Percentiles rank a stretch among this genome's conserved stretches.
These are phyloP conservation scores for Adelosebastes latens DNA, from an alignment of 2,797 vertebrate species.

Conservation along the genomic window DNA sequence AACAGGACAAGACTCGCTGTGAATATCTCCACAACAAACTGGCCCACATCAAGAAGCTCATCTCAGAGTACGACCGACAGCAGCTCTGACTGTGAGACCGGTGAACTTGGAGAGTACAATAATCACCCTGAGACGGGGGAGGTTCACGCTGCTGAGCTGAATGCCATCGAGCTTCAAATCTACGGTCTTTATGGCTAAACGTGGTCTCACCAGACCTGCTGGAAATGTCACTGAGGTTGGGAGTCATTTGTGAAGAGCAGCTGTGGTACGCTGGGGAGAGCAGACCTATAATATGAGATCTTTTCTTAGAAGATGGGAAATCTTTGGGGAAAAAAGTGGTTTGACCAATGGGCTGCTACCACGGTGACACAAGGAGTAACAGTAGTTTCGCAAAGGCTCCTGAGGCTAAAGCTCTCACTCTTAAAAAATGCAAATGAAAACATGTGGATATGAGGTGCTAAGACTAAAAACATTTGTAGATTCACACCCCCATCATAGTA, in stretches of 20 bases:
- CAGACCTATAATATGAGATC: neutral
- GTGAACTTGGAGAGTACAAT: neutral
- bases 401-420: neutral
- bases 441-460: constrained; percentile 26
- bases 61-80: constrained; percentile 91
- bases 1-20: constrained; percentile 91
- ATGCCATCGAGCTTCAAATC: constrained; percentile 5
- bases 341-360: neutral
- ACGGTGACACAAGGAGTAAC: neutral
- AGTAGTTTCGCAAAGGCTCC: constrained; percentile 2
- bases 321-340: neutral
- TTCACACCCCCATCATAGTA: neutral
- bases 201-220: constrained; percentile 2
- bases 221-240: neutral
- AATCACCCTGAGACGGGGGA: constrained; percentile 1
- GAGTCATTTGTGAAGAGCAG: constrained; percentile 6
- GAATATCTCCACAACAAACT: constrained; percentile 97
- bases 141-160: constrained; percentile 26
- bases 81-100: constrained; percentile 70
- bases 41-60: constrained; percentile 94
- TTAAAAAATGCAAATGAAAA: neutral
- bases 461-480: constrained; percentile 32
- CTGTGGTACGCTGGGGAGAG: neutral
- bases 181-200: neutral
- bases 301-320: neutral